These are phyloP conservation scores for Sander vitreus DNA, from an alignment of 2,113 vertebrate genomes.

Conservation along the genomic window DNA sequence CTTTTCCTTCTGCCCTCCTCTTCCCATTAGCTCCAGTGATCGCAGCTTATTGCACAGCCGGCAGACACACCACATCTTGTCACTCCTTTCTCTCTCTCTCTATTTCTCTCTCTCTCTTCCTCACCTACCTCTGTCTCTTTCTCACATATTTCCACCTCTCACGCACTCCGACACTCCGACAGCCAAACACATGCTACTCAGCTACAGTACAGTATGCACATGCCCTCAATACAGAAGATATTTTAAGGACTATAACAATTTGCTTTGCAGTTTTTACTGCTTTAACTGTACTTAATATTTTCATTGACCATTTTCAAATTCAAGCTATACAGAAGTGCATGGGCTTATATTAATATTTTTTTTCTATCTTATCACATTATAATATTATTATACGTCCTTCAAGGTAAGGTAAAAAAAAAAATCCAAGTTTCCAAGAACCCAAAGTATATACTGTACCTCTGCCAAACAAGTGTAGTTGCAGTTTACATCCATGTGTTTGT, in stretches of 20 bases:
- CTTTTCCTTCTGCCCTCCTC: constrained; percentile 31
- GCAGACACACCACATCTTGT: constrained; percentile 19
- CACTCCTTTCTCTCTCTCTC: constrained; percentile 9
- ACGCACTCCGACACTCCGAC: constrained; percentile 31
- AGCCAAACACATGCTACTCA: constrained; percentile 38
- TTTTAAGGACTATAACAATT: neutral
- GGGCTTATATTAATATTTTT: no score
- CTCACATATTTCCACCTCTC: constrained; percentile 49
- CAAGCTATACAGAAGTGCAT: neutral
- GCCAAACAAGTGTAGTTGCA: no score
- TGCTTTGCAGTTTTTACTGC: neutral
- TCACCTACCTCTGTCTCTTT: constrained; percentile 24
- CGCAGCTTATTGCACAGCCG: constrained; percentile 64
- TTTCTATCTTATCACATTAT: no score
- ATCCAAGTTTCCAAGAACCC: no score
- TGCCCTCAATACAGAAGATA: neutral
- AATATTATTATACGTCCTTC: no score
- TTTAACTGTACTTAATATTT: neutral
- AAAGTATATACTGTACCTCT: no score
- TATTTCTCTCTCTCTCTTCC: neutral
- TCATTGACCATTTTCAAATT: neutral
- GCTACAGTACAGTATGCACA: neutral
- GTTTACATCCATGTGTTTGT: no score
- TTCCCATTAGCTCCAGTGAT: constrained; percentile 42
- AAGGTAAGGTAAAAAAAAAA: no score